Conservation (phyloP, 2,797 vertebrate genomes). For the Rhadinocentrus ornatus region DNA sequence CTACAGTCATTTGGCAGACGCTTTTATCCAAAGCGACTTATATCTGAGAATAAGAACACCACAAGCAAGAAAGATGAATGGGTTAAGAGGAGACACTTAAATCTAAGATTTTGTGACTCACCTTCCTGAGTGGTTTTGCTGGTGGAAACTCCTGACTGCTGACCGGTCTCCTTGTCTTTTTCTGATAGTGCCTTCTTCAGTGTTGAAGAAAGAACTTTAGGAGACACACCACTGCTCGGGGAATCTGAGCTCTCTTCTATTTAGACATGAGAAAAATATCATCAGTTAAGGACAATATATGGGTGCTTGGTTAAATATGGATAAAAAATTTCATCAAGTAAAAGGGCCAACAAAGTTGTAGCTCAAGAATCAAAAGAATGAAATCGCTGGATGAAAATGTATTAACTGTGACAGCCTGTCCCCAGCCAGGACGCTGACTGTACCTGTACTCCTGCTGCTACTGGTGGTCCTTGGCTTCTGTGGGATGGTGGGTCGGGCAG, state of each 20-base stretch:
- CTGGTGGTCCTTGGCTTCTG: slow-evolving; percentile 87
- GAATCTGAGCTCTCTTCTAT: slow-evolving; percentile 89
- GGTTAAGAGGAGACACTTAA: neutral
- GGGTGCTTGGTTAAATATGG: neutral
- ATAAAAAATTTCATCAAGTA: neutral
- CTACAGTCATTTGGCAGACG: no score
- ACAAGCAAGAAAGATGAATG: no score
- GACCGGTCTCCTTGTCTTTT: slow-evolving; percentile 88
- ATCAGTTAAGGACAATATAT: neutral
- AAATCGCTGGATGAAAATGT: neutral
- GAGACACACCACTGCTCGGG: slow-evolving; percentile 79
- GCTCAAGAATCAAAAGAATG: no score
- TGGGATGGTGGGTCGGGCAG: slow-evolving; percentile 87
- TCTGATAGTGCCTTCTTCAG: slow-evolving; percentile 88
- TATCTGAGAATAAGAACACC: no score
- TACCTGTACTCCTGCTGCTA: slow-evolving; percentile 82
- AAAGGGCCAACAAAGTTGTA: neutral
- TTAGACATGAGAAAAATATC: slow-evolving; percentile 2
- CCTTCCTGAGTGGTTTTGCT: slow-evolving; percentile 89
- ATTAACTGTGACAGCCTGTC: neutral
- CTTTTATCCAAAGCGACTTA: no score
- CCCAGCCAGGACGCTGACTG: neutral
- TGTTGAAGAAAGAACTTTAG: slow-evolving; percentile 83
- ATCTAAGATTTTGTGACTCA: slow-evolving; percentile 65
- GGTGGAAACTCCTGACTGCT: slow-evolving; percentile 76